Conservation (phyloP, 2,888 invertebrate species). For the Trachelus stipa region DNA sequence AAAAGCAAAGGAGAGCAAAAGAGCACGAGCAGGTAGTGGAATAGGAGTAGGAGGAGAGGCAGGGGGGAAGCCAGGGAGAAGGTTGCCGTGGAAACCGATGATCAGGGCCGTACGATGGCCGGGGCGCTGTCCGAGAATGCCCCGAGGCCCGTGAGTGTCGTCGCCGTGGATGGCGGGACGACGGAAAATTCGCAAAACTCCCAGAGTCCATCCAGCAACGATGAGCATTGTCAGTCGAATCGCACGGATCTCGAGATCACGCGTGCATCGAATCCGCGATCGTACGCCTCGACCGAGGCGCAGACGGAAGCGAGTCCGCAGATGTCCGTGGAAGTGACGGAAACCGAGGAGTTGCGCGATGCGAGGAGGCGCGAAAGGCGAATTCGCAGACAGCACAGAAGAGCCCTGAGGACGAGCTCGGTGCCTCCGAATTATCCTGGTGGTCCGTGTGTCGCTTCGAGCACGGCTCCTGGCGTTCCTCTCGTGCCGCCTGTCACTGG, state of each 20-base stretch:
- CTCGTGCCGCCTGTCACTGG: constrained; percentile 52
- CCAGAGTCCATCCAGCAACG: neutral
- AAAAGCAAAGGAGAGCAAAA: constrained; percentile 9
- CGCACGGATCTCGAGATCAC: too few relatives aligned
- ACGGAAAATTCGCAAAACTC: constrained; percentile 28
- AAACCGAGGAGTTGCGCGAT: constrained; percentile 52
- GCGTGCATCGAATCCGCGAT: constrained; percentile 31
- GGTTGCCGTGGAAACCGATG: constrained; percentile 51
- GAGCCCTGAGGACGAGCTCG: constrained; percentile 58
- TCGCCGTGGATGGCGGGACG: constrained; percentile 50
- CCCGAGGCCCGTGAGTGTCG: constrained; percentile 63
- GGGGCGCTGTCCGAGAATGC: constrained; percentile 63
- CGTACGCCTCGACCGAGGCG: constrained; percentile 63
- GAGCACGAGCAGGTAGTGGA: constrained; percentile 6
- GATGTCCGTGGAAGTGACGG: constrained; percentile 13
- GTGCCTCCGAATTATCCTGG: constrained; percentile 56
- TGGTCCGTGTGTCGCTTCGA: constrained; percentile 34
- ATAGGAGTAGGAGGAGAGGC: constrained; percentile 7
- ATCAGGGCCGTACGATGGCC: constrained; percentile 61
- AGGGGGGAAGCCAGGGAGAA: constrained; percentile 21
- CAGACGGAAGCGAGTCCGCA: constrained; percentile 52
- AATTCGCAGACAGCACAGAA: constrained; percentile 50
- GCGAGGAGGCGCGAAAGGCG: constrained; percentile 58
- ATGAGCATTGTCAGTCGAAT: neutral
- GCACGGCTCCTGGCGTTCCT: constrained; percentile 42